Evolutionary conservation across 2,888 invertebrate genomes (phyloP), one percentile per base, ranked within the genome.

Genomic region (Polietes domitor): DNA sequence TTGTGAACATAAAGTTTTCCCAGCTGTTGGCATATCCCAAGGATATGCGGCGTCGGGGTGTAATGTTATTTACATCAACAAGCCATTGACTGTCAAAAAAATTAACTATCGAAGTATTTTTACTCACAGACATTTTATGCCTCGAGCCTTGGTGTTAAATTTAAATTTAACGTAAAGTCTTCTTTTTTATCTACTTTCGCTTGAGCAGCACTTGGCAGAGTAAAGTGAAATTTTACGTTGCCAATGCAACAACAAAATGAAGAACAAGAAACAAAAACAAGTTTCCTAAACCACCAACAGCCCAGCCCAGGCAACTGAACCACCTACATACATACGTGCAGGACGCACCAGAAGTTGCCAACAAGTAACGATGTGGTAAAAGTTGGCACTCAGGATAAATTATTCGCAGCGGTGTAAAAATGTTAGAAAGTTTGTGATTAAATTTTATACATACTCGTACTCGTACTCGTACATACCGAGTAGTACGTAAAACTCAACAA

Each of bases 261-360:
- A 32, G 9, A 32, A 12, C 21, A 21, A 21, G 21, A 19, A 26
- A 7, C 28, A 26, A 28, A 26, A 61, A 32, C 32, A 32, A 28
- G 2, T 61, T 61, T 61, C 28, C 17, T 32, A 61, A 61, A 61
- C 28, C 61, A 61, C 32, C 61, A 28, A 61, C 28, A 17, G 32
- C 37, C 43, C 76, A 68, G 61, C 50, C 3, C 47, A 47, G n/a
- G n/a, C n/a, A 32, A 47, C 47, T n/a, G 1, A n/a, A 7, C 12
- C 2, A 47, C 47, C 47, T 55, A 85, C 77, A 85, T 76, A 65
- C 47, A 74, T 28, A 71, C 32, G 61, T 28, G 81, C 55, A 55
- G 47, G 28, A 58, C 43, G 61, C 19, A 58, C 5, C 28, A 61
- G n/a, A 61, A 61, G 28, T 61, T 61, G 28, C n/a, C 10, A 61